phyloP scores from a whole-genome alignment of 2,797 vertebrate genomes.

The Varecia variegata region DNA sequence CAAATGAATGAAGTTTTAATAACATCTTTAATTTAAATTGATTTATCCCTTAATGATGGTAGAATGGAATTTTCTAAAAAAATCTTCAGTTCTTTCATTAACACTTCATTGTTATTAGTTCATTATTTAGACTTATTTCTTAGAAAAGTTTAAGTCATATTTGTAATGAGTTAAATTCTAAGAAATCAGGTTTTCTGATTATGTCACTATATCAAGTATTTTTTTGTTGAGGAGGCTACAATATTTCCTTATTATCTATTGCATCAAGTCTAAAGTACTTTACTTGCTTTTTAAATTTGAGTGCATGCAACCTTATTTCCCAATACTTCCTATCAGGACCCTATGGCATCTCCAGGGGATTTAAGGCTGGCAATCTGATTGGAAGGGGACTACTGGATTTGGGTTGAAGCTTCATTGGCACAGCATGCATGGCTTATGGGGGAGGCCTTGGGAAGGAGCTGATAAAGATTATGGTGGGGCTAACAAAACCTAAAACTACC shows the following conservation, averaged over 20 bases:
- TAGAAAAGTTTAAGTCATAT: slow-evolving; percentile 44
- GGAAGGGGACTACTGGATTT: not conserved
- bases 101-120: slow-evolving; percentile 52
- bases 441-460: not conserved
- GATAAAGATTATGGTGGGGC: not conserved
- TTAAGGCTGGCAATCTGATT: not conserved
- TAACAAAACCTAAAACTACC: not conserved
- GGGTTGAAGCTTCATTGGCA: not conserved
- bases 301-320: not conserved
- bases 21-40: slow-evolving; percentile 67
- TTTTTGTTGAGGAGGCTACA: not conserved
- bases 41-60: slow-evolving; percentile 62
- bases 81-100: slow-evolving; percentile 17
- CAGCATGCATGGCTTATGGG: not conserved
- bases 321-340: not conserved
- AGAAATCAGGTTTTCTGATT: slow-evolving; percentile 19
- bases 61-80: slow-evolving; percentile 10
- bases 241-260: not conserved
- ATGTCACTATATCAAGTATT: not conserved
- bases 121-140: slow-evolving; percentile 58
- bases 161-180: slow-evolving; percentile 28
- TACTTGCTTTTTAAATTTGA: not conserved
- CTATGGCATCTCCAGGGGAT: not conserved
- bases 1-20: slow-evolving; percentile 61
- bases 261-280: not conserved